phyloP scores from a whole-genome alignment of 1,140 invertebrate genomes.

The Centruroides sculpturatus region DNA sequence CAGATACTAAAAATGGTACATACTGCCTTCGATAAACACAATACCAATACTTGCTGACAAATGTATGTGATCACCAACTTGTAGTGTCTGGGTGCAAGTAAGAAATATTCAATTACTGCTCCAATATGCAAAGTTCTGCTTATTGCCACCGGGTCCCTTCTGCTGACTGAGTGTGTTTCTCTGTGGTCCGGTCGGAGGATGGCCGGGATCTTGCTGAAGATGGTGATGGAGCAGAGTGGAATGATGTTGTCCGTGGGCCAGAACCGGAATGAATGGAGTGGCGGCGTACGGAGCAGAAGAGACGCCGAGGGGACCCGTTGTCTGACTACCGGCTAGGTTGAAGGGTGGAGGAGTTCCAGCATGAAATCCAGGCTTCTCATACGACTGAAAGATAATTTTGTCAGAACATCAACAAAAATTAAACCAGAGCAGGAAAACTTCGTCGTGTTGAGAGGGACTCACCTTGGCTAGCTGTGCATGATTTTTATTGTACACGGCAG shows the following conservation, averaged over 20 bases:
- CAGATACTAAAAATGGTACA: too few species aligned
- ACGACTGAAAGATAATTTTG: slow-evolving; percentile 40
- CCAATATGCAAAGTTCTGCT: slow-evolving; percentile 14
- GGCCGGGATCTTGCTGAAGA: slow-evolving; percentile 42
- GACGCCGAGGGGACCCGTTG: slow-evolving; percentile 43
- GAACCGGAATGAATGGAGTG: slow-evolving; percentile 47
- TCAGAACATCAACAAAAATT: too few species aligned
- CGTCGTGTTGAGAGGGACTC: slow-evolving; percentile 26
- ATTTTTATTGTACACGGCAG: slow-evolving; percentile 49
- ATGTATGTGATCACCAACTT: too few species aligned
- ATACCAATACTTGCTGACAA: too few species aligned
- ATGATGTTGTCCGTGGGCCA: slow-evolving; percentile 46
- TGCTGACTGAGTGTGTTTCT: slow-evolving; percentile 6
- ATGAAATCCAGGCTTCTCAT: slow-evolving; percentile 70
- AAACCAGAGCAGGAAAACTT: too few species aligned
- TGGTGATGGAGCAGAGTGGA: slow-evolving; percentile 55
- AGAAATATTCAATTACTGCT: slow-evolving; percentile 5
- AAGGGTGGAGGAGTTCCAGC: slow-evolving; percentile 68
- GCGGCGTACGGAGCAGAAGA: slow-evolving; percentile 43
- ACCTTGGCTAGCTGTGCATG: slow-evolving; percentile 57
- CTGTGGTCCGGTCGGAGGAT: slow-evolving; percentile 10
- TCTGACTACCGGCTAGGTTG: slow-evolving; percentile 52
- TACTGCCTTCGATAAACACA: too few species aligned
- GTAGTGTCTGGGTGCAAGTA: too few species aligned
- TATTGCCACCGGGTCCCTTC: slow-evolving; percentile 3